Base-by-base conservation (phyloP, 2,888 invertebrate species). In the Agapostemon virescens region DNA sequence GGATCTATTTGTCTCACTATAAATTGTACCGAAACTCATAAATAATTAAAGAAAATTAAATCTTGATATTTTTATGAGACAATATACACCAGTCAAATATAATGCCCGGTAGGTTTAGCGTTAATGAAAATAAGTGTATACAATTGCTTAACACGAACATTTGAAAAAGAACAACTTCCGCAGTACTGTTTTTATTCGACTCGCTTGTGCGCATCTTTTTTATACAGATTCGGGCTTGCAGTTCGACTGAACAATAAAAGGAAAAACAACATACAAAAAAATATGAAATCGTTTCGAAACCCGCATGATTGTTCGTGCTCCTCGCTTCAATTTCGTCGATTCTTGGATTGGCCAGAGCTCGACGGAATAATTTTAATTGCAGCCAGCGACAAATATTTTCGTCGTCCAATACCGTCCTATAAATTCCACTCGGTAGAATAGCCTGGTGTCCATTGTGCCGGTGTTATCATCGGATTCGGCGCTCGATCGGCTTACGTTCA, bases 271-370 rank as follows among this genome's bases (percentile, higher is more conserved):
- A n/a, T n/a, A n/a, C n/a, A n/a, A 2, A n/a, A 3, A n/a, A 1
- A 11, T 23, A 49, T 36, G 23, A 42, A 58, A 68, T 61, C 23
- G 55, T 58, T 58, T 26, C 36, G 26, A 7, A 7, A 30, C 38
- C 26, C 36, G n/a, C 33, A 3, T 23, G 61, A 61, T 68, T 42
- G 42, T 78, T 78, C 52, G 7, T 69, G 42, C n/a, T 1, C 45
- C 67, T 55, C 26, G 77, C 36, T 61, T 58, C 63, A 73, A 30
- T 77, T 74, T 74, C 58, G 7, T 33, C 71, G 67, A 52, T 68
- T 61, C 67, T 36, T 23, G 36, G 17, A 61, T 30, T 36, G 33
- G 11, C 33, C 6, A 20, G 5, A 20, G n/a, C n/a, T 2, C 33
- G 26, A 9, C 17, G 26, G 55, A 77, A 58, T 55, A 77, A 61